phyloP scores from a whole-genome alignment of 2,797 vertebrate species.

The Rhinoraja longicauda region DNA sequence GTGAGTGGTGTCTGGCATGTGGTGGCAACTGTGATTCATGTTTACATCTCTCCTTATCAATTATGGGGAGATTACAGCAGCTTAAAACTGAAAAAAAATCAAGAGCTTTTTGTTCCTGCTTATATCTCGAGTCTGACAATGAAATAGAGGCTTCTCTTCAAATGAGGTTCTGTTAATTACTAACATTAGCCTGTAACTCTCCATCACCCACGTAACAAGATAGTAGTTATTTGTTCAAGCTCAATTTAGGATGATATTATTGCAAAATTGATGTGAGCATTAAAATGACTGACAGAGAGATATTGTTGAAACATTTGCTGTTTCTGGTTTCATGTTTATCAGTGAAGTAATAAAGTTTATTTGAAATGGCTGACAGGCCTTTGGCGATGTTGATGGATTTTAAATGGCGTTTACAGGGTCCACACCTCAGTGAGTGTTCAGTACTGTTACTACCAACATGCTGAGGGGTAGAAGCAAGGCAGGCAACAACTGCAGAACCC shows the following conservation, averaged over 20 bases:
- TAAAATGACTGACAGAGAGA: neutral
- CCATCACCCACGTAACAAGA: neutral
- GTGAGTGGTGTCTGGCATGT: neutral
- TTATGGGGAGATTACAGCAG: neutral
- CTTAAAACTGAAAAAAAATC: neutral
- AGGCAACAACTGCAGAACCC: neutral
- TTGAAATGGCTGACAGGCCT: neutral
- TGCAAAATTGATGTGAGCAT: neutral
- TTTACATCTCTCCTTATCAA: neutral
- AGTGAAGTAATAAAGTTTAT: slow-evolving; percentile 23
- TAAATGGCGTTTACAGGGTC: neutral
- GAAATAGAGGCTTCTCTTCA: neutral
- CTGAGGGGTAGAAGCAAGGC: neutral
- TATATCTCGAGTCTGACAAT: neutral
- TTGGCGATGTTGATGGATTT: neutral
- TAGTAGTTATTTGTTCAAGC: neutral
- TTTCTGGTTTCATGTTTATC: slow-evolving; percentile 2
- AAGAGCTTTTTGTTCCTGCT: neutral
- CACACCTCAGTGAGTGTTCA: neutral
- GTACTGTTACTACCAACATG: neutral
- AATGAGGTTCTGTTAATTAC: neutral
- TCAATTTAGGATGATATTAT: slow-evolving; percentile 10
- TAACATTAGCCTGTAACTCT: neutral
- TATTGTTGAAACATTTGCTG: slow-evolving; percentile 4
- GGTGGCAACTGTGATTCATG: neutral